A percentile compares a stretch with the other conserved stretches of the same genome.
phyloP scores from a whole-genome alignment of 2,797 vertebrate species.

The Acrossocheilus wenchowensis region DNA sequence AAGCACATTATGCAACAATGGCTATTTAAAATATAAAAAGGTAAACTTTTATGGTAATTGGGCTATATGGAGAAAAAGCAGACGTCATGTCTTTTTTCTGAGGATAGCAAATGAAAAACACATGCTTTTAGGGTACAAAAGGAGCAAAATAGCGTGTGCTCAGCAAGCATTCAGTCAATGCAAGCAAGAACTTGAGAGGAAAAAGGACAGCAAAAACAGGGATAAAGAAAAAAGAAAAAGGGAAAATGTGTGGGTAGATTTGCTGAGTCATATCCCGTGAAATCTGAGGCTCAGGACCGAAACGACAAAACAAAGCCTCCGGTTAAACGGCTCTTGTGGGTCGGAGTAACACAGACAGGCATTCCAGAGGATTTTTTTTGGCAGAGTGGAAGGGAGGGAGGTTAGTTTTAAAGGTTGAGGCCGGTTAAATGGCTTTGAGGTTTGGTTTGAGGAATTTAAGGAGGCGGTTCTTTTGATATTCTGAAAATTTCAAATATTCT shows the following conservation, averaged over 20 bases:
- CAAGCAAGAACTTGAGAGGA: constrained; percentile 52
- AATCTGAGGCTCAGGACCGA: constrained; percentile 56
- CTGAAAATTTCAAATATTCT: neutral
- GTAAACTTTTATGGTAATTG: constrained; percentile 26
- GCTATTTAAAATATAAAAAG: neutral
- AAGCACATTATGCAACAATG: neutral
- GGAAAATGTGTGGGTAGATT: constrained; percentile 51
- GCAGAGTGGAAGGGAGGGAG: neutral
- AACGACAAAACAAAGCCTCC: constrained; percentile 36
- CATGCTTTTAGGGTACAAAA: constrained; percentile 27
- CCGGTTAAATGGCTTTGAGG: neutral
- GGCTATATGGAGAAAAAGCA: neutral
- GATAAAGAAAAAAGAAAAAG: constrained; percentile 21
- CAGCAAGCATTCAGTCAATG: constrained; percentile 55
- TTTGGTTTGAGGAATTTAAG: constrained; percentile 2
- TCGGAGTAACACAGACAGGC: neutral
- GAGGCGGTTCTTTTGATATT: neutral
- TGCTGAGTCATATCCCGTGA: constrained; percentile 67
- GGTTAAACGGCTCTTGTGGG: constrained; percentile 4
- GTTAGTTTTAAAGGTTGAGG: neutral
- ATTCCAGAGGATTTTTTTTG: constrained; percentile 15
- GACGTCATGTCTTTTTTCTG: constrained; percentile 4
- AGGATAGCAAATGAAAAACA: constrained; percentile 4
- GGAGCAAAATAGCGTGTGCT: constrained; percentile 38
- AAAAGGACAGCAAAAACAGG: constrained; percentile 37